Base-by-base conservation (phyloP, 2,888 invertebrate genomes). In the Drosophila testacea region DNA sequence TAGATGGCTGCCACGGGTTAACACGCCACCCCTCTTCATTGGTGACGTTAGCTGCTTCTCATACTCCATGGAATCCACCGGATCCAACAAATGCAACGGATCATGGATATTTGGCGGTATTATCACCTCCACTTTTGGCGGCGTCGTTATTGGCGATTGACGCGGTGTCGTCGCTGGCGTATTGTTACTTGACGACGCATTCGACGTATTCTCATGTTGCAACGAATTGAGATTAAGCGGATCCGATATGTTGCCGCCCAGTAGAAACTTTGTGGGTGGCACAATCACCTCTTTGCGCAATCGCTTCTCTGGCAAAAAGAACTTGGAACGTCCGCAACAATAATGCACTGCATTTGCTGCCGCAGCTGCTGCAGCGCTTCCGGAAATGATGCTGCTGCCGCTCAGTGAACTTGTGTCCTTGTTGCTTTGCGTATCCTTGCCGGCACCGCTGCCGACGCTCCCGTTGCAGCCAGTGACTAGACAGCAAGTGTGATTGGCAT, bases 171-270 rank as follows among this genome's bases (percentile, higher is more conserved):
- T 97, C 89, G 97, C 96, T 57, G 98, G 98, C 13, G 98, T 98
- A 60, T 90, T 92, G 52, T 87, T 91, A 69, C 88, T 92, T 0
- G 96, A 96, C 94, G 97, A 96, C 6, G 95, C 95, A 71, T 90
- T 91, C 39, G 89, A 90, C 4, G 83, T 79, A 82, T 96, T 96
- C 91, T 96, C 96, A 91, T 96, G 96, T 92, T 96, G 97, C 84
- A 99, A 94, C 90, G 98, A 98, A 90, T 97, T 98, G 69, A 99
- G 93, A 93, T 99, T 99, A 48, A 99, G 93, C 0, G 98, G 99
- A 94, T 99, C 99, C 79, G 96, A 96, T 79, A 98, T 98, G 92
- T 98, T 98, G 7, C 98, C 99, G 47, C 98, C 99, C 2, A 98
- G 94, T 10, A 92, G 76, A 93, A 99, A 98, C 92, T 98, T 98